These are phyloP conservation scores for Rhynchotus rufescens DNA, from an alignment of 2,797 vertebrate genomes.

Conservation along the genomic window DNA sequence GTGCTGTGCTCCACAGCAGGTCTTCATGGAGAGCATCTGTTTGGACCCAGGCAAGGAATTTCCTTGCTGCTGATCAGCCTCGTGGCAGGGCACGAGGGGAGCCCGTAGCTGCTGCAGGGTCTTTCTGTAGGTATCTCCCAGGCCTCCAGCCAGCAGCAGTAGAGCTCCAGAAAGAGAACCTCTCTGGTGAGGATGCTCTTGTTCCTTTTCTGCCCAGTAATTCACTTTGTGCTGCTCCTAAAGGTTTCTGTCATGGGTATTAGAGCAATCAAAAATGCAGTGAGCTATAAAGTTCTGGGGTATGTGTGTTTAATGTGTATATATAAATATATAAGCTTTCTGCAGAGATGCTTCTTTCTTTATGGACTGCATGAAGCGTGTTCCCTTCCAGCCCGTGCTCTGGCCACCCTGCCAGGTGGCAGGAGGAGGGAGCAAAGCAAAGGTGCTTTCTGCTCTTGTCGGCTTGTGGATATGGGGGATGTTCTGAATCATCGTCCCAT, in stretches of 20 bases:
- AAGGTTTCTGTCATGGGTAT: not conserved
- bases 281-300: not conserved
- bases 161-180: not conserved
- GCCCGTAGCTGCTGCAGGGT: not conserved
- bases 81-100: not conserved
- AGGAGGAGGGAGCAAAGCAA: not conserved
- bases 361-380: rapidly evolving
- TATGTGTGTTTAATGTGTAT: too few species aligned
- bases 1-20: too few species aligned
- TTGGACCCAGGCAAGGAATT: not conserved
- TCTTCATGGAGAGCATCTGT: too few species aligned
- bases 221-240: not conserved
- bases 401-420: rapidly evolving
- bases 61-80: not conserved
- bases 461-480: not conserved
- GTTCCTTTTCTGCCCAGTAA: not conserved
- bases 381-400: not conserved
- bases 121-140: not conserved
- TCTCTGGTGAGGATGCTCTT: not conserved
- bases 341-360: not conserved
- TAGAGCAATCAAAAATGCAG: not conserved
- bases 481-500: constrained; percentile 45
- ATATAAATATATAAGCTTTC: not conserved
- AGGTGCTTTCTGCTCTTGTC: not conserved
- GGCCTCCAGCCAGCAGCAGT: not conserved